phyloP scores from a whole-genome alignment of 2,888 invertebrate genomes.

The Drosophila incognita region DNA sequence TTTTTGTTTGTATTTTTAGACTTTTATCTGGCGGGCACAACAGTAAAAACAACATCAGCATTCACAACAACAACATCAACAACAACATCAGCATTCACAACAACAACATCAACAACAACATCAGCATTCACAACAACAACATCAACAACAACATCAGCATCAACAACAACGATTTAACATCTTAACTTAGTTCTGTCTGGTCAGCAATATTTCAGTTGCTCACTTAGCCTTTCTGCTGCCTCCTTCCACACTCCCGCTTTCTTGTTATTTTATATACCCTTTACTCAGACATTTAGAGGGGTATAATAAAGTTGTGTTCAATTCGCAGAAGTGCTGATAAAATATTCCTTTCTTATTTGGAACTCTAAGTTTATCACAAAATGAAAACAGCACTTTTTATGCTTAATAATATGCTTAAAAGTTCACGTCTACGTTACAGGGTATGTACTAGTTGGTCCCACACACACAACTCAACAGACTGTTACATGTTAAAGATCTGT shows the following conservation, averaged over 20 bases:
- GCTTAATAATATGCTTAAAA: no score
- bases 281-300: neutral
- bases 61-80: slow-evolving; percentile 40
- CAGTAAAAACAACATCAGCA: neutral
- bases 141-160: slow-evolving; percentile 32
- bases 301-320: neutral
- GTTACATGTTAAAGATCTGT: slow-evolving; percentile 42
- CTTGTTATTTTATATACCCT: neutral
- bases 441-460: neutral
- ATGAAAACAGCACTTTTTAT: neutral
- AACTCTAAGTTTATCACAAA: neutral
- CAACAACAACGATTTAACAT: slow-evolving; percentile 46
- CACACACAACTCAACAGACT: slow-evolving; percentile 4
- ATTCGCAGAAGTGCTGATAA: neutral
- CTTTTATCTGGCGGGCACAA: slow-evolving; percentile 64
- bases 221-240: neutral
- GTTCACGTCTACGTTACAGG: neutral
- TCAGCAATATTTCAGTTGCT: slow-evolving; percentile 34
- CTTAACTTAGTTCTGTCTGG: slow-evolving; percentile 67
- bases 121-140: slow-evolving; percentile 31
- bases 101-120: slow-evolving; percentile 35
- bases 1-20: slow-evolving; percentile 69
- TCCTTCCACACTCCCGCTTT: neutral
- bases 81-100: slow-evolving; percentile 18
- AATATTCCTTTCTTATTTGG: neutral